Evolutionary conservation across 2,113 vertebrate genomes (phyloP).

Genomic region (Sitta europaea): DNA sequence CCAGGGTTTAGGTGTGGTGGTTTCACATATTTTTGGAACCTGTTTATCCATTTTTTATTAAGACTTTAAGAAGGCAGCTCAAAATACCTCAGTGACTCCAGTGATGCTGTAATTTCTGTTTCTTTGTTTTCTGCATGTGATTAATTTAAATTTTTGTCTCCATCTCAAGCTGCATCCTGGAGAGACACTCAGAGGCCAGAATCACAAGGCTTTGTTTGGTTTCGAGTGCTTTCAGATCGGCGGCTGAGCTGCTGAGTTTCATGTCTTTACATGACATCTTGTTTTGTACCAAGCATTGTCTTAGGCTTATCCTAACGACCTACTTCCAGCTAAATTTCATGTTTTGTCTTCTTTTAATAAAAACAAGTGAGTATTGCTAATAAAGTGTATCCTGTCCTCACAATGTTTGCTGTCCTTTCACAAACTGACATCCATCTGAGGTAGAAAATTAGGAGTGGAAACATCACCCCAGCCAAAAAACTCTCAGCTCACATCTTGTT

Average conservation of each 20-base stretch:
- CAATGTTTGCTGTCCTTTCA: neutral
- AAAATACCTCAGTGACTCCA: constrained; percentile 30
- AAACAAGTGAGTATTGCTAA: neutral
- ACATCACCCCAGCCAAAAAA: neutral
- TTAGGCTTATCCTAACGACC: neutral
- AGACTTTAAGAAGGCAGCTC: constrained; percentile 35
- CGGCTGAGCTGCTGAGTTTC: neutral
- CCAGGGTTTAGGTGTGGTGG: constrained; percentile 53
- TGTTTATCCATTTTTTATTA: constrained; percentile 61
- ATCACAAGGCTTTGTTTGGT: neutral
- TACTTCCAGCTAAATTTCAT: neutral
- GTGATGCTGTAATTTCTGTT: constrained; percentile 36
- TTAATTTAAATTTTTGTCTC: constrained; percentile 17
- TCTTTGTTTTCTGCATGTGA: constrained; percentile 40
- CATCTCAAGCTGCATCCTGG: neutral
- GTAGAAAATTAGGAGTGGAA: neutral
- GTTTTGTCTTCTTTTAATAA: neutral
- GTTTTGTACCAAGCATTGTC: neutral
- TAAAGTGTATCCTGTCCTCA: neutral
- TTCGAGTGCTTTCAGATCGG: neutral
- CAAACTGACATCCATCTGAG: rapidly evolving
- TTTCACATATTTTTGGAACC: constrained; percentile 65
- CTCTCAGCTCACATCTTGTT: neutral
- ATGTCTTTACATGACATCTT: neutral
- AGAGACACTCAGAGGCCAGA: neutral